Evolutionary conservation across 1,140 invertebrate genomes (phyloP), one percentile per base, ranked within the genome.

Genomic region (Orius insidiosus): DNA sequence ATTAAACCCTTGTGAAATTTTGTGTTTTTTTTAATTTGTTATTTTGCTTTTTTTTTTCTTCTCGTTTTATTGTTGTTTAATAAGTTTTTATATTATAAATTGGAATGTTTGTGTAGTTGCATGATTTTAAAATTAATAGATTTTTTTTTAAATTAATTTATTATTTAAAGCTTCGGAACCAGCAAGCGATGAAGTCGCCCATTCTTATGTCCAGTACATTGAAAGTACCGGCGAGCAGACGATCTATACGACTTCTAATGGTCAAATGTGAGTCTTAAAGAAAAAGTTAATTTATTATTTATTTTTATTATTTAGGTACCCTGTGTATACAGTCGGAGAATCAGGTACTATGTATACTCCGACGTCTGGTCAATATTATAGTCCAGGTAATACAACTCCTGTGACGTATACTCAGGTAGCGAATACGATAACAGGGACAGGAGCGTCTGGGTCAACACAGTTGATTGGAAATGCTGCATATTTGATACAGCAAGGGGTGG

Each of bases 281-380:
- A 24, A 24, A 24, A 24, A 24, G 24, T 7, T 24, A n/a, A n/a
- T n/a, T n/a, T n/a, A n/a, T n/a, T n/a, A 14, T 36, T 14, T 24
- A 7, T 24, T 7, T 24, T 24, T 24, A 24, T 14, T 31, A 19
- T 10, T 45, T 24, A 52, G 47, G 50, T 87, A 85, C 68, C 80
- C 81, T 49, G 81, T 87, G 32, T 87, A 86, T 59, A 80, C 80
- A 46, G 82, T 86, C 48, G 79, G 77, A 5, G 77, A 79, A 60
- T 69, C 75, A 51, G 74, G 71, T 52, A 71, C 76, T 1, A 72
- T 82, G 66, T 83, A 82, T 58, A 71, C 75, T 24, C 69, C 76
- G 53, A 72, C 74, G 53, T 66, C 66, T n/a, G 63, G 66, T 6
- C 66, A 68, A 49, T 63, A 62, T 54, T 61, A 61, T 49, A 54